Percentiles rank a stretch among this genome's conserved stretches.
Evolutionary conservation across 2,797 vertebrate species (phyloP).

Genomic region (Channa striata): DNA sequence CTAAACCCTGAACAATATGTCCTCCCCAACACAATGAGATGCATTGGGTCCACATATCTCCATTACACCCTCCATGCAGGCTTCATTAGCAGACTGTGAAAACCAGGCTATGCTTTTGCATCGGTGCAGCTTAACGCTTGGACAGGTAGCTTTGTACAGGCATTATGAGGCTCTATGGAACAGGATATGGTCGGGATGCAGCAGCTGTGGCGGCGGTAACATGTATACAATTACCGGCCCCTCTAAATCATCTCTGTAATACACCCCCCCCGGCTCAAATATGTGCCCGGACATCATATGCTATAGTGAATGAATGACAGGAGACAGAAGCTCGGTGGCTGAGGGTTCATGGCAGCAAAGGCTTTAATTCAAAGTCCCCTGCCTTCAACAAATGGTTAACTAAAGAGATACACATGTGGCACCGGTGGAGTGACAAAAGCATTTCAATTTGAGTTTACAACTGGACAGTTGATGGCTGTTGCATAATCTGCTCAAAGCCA

Average conservation of each 20-base stretch:
- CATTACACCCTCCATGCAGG: conserved; percentile 17
- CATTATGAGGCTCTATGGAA: conserved; percentile 64
- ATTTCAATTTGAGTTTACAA: conserved; percentile 25
- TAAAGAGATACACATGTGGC: conserved; percentile 43
- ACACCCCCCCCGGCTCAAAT: conserved; percentile 30
- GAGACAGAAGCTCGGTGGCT: conserved; percentile 43
- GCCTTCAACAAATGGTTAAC: conserved; percentile 67
- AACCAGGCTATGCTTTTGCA: conserved; percentile 25
- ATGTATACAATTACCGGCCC: conserved; percentile 63
- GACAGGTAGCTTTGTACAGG: conserved; percentile 60
- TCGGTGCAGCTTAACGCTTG: conserved; percentile 54
- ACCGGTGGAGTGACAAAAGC: conserved; percentile 29
- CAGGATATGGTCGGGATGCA: conserved; percentile 53
- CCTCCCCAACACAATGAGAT: conserved; percentile 16
- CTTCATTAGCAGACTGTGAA: conserved; percentile 39
- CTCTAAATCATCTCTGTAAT: conserved; percentile 70
- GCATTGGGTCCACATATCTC: conserved; percentile 14
- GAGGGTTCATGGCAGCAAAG: conserved; percentile 58
- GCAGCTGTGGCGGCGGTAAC: conserved; percentile 41
- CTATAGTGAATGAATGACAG: conserved; percentile 74
- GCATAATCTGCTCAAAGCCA: conserved; percentile 27
- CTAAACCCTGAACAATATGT: conserved; percentile 3
- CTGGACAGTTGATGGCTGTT: background rate
- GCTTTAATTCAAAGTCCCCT: conserved; percentile 74
- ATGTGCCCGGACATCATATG: conserved; percentile 47